Evolutionary conservation across 2,888 invertebrate genomes (phyloP).

Genomic region (Tinea semifulvella): DNA sequence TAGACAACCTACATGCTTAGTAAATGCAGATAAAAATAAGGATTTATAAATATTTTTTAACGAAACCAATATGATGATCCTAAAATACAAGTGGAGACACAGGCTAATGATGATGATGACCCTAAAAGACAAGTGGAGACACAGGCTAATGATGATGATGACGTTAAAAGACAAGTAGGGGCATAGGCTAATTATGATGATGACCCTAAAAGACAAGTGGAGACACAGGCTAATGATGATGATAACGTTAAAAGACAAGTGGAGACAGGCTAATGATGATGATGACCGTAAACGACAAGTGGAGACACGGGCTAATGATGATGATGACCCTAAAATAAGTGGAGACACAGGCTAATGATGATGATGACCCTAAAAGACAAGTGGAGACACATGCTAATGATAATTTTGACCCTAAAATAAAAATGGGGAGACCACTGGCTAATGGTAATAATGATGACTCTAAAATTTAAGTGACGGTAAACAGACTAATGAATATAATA

Average conservation of each 20-base stretch:
- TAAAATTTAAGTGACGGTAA: no score
- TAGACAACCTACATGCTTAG: no score
- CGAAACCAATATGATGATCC: conserved; percentile 34
- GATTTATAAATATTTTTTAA: conserved; percentile 70
- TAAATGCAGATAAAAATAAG: background rate
- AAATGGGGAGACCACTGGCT: no score
- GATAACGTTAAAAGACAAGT: background rate
- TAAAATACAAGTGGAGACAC: background rate
- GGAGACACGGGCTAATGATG: conserved; percentile 25
- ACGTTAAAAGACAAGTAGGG: conserved; percentile 19
- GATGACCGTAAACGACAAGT: no score
- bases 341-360: conserved; percentile 16
- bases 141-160: conserved; percentile 20
- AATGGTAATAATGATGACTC: no score
- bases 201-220: conserved; percentile 10
- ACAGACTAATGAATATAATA: no score
- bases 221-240: conserved; percentile 12
- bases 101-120: no score
- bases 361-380: conserved; percentile 11
- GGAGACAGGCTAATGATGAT: no score
- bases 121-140: conserved; percentile 41
- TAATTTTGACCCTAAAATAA: conserved; percentile 1
- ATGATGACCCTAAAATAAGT: conserved; percentile 20
- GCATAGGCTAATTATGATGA: conserved; percentile 15
- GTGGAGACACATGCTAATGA: conserved; percentile 12